phyloP scores from a whole-genome alignment of 2,888 invertebrate species.

The Acrobasis repandana region DNA sequence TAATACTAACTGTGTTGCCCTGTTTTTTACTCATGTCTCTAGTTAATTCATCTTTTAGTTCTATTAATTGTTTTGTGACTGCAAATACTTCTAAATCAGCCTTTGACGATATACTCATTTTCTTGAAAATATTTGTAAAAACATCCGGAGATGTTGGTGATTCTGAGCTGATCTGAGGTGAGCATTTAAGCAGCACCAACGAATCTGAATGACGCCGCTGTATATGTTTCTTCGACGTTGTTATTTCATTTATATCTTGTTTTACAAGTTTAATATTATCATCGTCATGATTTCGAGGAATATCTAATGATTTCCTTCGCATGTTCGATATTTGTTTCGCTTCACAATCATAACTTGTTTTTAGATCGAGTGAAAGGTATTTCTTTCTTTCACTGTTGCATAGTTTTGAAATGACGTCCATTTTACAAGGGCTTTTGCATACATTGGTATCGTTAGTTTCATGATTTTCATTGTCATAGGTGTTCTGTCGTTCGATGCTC shows the following conservation, averaged over 20 bases:
- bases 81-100: conserved; percentile 13
- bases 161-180: too few relatives aligned
- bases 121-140: conserved; percentile 54
- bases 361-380: conserved; percentile 61
- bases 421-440: conserved; percentile 29
- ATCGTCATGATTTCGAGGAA: conserved; percentile 21
- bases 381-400: conserved; percentile 48
- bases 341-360: conserved; percentile 48
- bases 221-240: conserved; percentile 26
- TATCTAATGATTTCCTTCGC: conserved; percentile 39
- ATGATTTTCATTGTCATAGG: conserved; percentile 38
- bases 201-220: conserved; percentile 60
- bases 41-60: conserved; percentile 24
- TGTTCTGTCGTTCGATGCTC: conserved; percentile 61
- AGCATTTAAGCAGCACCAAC: conserved; percentile 42
- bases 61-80: background rate
- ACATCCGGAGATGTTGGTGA: conserved; percentile 48
- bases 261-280: background rate
- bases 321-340: conserved; percentile 8
- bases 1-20: conserved; percentile 75
- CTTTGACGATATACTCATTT: conserved; percentile 48
- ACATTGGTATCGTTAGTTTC: conserved; percentile 19
- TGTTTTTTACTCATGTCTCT: conserved; percentile 46
- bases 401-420: conserved; percentile 28
- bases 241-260: conserved; percentile 22